Evolutionary conservation across 2,888 invertebrate species (phyloP).

Genomic region (Phyto melanocephala): DNA sequence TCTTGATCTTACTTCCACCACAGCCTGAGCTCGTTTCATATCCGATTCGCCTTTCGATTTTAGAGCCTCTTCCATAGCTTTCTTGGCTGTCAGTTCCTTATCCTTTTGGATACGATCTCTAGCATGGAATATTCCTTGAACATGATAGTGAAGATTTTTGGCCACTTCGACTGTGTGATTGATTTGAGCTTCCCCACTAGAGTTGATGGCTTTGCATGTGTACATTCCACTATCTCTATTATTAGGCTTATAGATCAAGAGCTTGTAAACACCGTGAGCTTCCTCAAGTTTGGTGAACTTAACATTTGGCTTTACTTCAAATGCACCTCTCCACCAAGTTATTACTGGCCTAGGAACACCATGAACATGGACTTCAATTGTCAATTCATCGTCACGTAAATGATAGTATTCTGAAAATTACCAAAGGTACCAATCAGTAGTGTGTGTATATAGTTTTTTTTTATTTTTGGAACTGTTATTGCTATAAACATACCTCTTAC

Average conservation of each 20-base stretch:
- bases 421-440: background rate
- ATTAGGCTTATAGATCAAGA: conserved; percentile 81
- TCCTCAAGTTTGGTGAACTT: conserved; percentile 78
- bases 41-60: conserved; percentile 78
- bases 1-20: conserved; percentile 67
- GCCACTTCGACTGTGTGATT: conserved; percentile 80
- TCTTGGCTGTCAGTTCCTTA: conserved; percentile 74
- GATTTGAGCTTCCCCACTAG: conserved; percentile 81
- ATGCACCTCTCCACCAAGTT: conserved; percentile 76
- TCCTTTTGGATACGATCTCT: conserved; percentile 74
- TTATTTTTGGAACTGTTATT: conserved; percentile 71
- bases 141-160: conserved; percentile 80
- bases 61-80: conserved; percentile 77
- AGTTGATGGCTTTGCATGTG: conserved; percentile 85
- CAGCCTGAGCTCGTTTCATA: conserved; percentile 71
- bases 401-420: conserved; percentile 77
- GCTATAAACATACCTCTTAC: conserved; percentile 79
- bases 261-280: conserved; percentile 79
- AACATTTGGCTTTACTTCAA: conserved; percentile 75
- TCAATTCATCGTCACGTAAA: conserved; percentile 81
- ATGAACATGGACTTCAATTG: conserved; percentile 80
- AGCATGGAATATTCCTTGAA: conserved; percentile 77
- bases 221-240: conserved; percentile 84
- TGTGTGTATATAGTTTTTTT: background rate
- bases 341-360: conserved; percentile 77